phyloP scores from a whole-genome alignment of 2,113 vertebrate species.

The Centrocercus urophasianus region DNA sequence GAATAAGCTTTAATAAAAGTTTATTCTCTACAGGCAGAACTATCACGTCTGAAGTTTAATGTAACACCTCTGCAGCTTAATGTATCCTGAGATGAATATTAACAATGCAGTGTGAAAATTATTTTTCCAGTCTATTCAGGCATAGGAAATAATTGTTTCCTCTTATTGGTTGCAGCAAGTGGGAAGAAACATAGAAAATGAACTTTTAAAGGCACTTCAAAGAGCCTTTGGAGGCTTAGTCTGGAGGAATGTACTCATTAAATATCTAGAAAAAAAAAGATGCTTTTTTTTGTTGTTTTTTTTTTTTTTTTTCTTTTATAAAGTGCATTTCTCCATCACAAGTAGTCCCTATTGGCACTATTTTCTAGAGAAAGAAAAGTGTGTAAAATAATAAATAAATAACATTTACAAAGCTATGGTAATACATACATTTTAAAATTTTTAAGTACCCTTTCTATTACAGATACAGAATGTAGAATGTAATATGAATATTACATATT shows the following conservation, averaged over 20 bases:
- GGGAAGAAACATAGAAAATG: not conserved
- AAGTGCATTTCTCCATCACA: not conserved
- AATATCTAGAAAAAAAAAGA: not conserved
- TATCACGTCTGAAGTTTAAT: not conserved
- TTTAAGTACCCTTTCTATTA: not conserved
- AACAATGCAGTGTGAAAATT: not conserved
- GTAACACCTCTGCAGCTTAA: not conserved
- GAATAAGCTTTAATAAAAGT: not conserved
- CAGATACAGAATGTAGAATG: not conserved
- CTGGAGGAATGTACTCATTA: not conserved
- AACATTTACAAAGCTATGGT: not conserved
- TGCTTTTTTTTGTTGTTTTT: accelerated
- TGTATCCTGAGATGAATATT: not conserved
- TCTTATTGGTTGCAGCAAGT: not conserved
- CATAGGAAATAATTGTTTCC: not conserved
- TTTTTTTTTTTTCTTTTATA: not conserved
- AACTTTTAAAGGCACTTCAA: not conserved
- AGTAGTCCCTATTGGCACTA: not conserved
- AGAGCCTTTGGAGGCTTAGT: not conserved
- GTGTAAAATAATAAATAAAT: not conserved
- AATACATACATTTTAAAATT: not conserved
- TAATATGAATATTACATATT: not conserved
- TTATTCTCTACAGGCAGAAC: not conserved
- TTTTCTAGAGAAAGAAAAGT: not conserved
- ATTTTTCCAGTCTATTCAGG: not conserved